A percentile compares a stretch with the other conserved stretches of the same genome.
These are phyloP conservation scores for Oreochromis aureus DNA, from an alignment of 2,113 vertebrate genomes.

Conservation along the genomic window DNA sequence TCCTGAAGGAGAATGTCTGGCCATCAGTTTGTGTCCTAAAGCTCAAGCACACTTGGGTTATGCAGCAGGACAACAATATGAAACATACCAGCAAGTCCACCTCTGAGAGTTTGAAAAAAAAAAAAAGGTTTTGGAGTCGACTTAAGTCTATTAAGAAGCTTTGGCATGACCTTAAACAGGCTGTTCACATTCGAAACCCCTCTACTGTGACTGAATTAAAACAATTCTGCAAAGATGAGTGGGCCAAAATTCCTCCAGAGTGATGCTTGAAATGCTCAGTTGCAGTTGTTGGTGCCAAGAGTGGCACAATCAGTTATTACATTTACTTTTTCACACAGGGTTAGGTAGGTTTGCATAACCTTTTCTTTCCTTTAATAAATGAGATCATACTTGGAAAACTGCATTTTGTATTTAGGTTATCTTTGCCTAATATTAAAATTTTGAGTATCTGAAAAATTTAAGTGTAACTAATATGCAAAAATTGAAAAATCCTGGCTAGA, in stretches of 20 bases:
- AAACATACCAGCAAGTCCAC: neutral
- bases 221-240: rapidly evolving
- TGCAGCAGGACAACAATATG: neutral
- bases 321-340: neutral
- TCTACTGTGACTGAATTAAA: neutral
- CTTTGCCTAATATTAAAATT: neutral
- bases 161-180: neutral
- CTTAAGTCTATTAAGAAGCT: neutral
- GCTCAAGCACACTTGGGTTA: neutral
- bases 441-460: neutral
- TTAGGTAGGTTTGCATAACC: neutral
- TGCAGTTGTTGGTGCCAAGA: neutral
- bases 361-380: neutral
- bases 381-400: neutral
- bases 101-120: neutral
- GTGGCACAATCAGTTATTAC: neutral
- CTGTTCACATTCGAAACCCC: neutral
- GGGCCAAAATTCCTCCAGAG: neutral
- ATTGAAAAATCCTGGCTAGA: neutral
- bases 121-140: neutral
- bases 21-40: neutral
- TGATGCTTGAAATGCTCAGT: neutral
- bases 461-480: neutral
- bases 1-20: neutral
- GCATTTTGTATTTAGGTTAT: neutral